phyloP scores from a whole-genome alignment of 2,888 invertebrate genomes.

The Agriotes lineatus region DNA sequence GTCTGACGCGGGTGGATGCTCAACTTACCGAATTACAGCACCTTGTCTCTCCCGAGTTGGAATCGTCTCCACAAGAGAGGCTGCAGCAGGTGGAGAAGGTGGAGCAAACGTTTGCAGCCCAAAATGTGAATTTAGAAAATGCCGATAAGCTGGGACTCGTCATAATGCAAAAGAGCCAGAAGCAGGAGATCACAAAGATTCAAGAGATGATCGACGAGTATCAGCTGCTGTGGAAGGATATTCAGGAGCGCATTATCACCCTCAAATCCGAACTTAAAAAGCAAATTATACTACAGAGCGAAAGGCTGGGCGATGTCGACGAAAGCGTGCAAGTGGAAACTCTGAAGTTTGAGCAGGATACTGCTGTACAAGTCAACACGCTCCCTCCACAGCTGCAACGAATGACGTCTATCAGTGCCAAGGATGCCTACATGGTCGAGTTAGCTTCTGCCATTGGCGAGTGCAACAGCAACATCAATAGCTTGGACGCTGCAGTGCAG shows the following conservation, averaged over 20 bases:
- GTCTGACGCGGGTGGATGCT: slow-evolving; percentile 79
- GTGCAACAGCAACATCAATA: slow-evolving; percentile 75
- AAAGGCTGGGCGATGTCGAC: slow-evolving; percentile 65
- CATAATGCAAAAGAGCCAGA: slow-evolving; percentile 71
- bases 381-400: slow-evolving; percentile 70
- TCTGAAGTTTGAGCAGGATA: slow-evolving; percentile 80
- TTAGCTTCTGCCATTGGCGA: slow-evolving; percentile 80
- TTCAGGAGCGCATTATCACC: slow-evolving; percentile 68
- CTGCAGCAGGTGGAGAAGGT: slow-evolving; percentile 69
- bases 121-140: slow-evolving; percentile 68
- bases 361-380: slow-evolving; percentile 86
- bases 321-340: slow-evolving; percentile 80
- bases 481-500: slow-evolving; percentile 75
- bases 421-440: slow-evolving; percentile 86
- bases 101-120: slow-evolving; percentile 70
- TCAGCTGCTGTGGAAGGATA: slow-evolving; percentile 73
- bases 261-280: slow-evolving; percentile 65
- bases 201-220: slow-evolving; percentile 76
- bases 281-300: slow-evolving; percentile 58
- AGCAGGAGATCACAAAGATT: slow-evolving; percentile 70
- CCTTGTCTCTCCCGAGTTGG: slow-evolving; percentile 67
- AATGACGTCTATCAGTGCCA: slow-evolving; percentile 81
- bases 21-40: slow-evolving; percentile 78
- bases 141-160: slow-evolving; percentile 74
- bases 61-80: slow-evolving; percentile 64